Percentiles rank a stretch among this genome's conserved stretches.
Conservation (phyloP, 2,113 vertebrate genomes). For the Bambusicola thoracicus region DNA sequence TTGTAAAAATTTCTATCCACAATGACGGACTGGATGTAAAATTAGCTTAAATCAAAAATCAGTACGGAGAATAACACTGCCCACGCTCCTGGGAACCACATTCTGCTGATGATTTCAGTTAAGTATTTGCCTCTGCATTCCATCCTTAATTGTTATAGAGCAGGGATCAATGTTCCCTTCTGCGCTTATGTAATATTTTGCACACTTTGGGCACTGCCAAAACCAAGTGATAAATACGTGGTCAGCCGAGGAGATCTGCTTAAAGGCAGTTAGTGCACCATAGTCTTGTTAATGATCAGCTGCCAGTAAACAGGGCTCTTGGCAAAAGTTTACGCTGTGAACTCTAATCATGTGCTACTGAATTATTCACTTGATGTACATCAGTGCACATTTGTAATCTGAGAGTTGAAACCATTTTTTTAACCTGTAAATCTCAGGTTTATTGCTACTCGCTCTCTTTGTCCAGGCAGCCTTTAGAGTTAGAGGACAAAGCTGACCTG, state of each 20-base stretch:
- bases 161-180: neutral
- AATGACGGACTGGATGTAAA: slow-evolving; percentile 1
- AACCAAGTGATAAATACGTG: neutral
- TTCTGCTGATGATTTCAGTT: slow-evolving; percentile 7
- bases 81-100: neutral
- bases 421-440: neutral
- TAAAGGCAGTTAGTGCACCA: slow-evolving; percentile 5
- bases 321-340: slow-evolving; percentile 9
- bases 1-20: neutral
- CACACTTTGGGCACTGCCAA: neutral
- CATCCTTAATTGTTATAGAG: neutral
- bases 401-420: neutral
- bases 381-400: neutral
- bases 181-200: slow-evolving; percentile 14
- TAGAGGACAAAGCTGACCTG: neutral
- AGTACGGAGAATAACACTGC: neutral
- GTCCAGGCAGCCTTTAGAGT: neutral
- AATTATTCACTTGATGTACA: slow-evolving; percentile 5
- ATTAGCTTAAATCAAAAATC: neutral
- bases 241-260: slow-evolving; percentile 12
- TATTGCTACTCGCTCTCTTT: neutral
- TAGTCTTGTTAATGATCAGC: slow-evolving; percentile 27
- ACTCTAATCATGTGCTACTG: neutral
- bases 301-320: slow-evolving; percentile 1
- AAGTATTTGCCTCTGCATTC: slow-evolving; percentile 19